These are phyloP conservation scores for Brachionus plicatilis DNA, from an alignment of 1,140 invertebrate species.

Conservation along the genomic window DNA sequence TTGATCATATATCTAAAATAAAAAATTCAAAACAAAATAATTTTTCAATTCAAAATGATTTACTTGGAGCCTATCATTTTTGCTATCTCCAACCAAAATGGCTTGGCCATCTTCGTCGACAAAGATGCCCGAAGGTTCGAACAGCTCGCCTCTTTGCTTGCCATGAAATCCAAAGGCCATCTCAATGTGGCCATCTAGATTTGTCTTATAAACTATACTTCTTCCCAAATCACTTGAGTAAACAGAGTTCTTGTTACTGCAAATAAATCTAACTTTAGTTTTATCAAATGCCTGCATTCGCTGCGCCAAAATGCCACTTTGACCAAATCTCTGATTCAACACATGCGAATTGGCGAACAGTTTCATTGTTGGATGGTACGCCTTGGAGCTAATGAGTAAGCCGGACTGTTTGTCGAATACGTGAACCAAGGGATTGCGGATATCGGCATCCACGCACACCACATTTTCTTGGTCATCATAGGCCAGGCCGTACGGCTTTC, in stretches of 20 bases:
- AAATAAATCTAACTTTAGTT: constrained; percentile 25
- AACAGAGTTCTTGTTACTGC: background rate
- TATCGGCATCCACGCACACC: background rate
- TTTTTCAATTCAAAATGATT: background rate
- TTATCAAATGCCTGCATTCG: constrained; percentile 24
- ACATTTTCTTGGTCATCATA: constrained; percentile 6
- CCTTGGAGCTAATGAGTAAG: background rate
- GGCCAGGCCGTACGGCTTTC: constrained; percentile 5
- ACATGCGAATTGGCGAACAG: background rate
- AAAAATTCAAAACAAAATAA: background rate
- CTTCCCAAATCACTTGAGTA: constrained; percentile 37
- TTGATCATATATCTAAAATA: constrained; percentile 8
- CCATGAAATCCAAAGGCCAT: constrained; percentile 25
- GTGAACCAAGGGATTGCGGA: background rate
- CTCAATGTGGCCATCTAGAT: constrained; percentile 4
- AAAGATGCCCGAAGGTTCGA: constrained; percentile 21
- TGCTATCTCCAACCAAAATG: constrained; percentile 18
- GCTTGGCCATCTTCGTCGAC: constrained; percentile 21
- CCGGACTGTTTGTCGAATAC: background rate
- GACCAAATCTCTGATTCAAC: constrained; percentile 4
- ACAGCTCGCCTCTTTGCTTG: background rate
- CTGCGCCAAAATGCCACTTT: background rate
- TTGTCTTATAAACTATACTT: constrained; percentile 28
- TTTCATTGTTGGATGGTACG: constrained; percentile 1
- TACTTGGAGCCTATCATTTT: constrained; percentile 39